phyloP scores from a whole-genome alignment of 2,888 invertebrate genomes.

The Epistrophella euchroma region DNA sequence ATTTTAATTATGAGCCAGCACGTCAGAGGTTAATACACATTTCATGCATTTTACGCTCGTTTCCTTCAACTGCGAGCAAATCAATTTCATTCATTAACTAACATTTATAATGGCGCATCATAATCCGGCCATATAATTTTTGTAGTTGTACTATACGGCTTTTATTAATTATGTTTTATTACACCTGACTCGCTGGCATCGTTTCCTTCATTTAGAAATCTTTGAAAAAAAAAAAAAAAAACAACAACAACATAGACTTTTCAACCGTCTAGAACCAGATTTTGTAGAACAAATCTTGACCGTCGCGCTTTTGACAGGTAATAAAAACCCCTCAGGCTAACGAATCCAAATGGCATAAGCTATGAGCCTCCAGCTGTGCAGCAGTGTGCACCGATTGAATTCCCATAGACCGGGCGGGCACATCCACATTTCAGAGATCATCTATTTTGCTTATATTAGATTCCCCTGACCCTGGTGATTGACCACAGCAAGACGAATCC shows the following conservation, averaged over 20 bases:
- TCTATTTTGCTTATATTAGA: constrained; percentile 64
- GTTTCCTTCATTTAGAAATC: constrained; percentile 42
- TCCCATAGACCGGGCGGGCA: constrained; percentile 31
- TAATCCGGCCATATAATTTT: constrained; percentile 5
- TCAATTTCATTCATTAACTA: constrained; percentile 72
- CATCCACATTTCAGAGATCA: constrained; percentile 31
- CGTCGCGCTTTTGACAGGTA: constrained; percentile 64
- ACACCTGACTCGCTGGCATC: constrained; percentile 67
- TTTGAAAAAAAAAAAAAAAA: not conserved
- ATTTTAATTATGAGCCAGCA: constrained; percentile 25
- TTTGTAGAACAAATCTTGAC: constrained; percentile 31
- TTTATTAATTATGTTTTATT: constrained; percentile 72
- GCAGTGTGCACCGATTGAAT: constrained; percentile 65
- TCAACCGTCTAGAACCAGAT: not conserved
- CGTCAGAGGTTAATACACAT: constrained; percentile 38
- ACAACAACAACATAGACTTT: constrained; percentile 26
- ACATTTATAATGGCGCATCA: constrained; percentile 52
- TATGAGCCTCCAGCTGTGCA: constrained; percentile 65
- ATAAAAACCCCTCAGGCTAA: constrained; percentile 65
- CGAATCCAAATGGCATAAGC: constrained; percentile 70
- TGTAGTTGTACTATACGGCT: constrained; percentile 39
- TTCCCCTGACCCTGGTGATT: constrained; percentile 41
- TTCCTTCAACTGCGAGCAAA: constrained; percentile 54
- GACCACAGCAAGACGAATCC: constrained; percentile 61
- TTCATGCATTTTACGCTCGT: constrained; percentile 32